Evolutionary conservation across 1,140 invertebrate genomes (phyloP), one percentile per base, ranked within the genome.

Genomic region (Atta texana): DNA sequence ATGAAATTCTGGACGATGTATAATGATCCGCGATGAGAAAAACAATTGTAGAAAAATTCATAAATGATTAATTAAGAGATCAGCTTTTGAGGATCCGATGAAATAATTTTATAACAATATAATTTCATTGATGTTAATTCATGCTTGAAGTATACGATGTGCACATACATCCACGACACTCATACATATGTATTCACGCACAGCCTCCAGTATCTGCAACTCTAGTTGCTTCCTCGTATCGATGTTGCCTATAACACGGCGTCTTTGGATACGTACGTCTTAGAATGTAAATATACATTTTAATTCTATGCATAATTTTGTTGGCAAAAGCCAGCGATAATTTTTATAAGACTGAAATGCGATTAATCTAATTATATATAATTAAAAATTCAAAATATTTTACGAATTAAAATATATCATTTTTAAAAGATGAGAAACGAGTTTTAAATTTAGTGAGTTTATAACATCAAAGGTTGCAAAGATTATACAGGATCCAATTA

Each of bases 231-330:
- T 61, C n/a, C 18, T 6, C n/a, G 57, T 18, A 14, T 74, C 44
- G 31, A 2, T 31, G 69, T 84, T 84, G 80, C 80, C 69, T 84
- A 14, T n/a, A 18, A 51, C 28, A 49, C 74, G 80, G 80, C 80
- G 80, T 34, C 53, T 57, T 39, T 3, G 31, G 59, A 10, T 57
- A 7, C 28, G 16, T 24, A 71, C 16, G 31, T 81, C 34, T 16
- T 34, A 10, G 10, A 44, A 49, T 24, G 12, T 68, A 10, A 8
- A 14, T 21, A 5, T n/a, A 21, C n/a, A 69, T 69, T 69, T 1
- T 8, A 69, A 49, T 49, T 44, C 12, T 24, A 7, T 24, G 7
- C n/a, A 39, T 21, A 59, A 59, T 59, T 21, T 24, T 57, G 31
- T 21, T 24, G 24, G 24, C 24, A 31, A 57, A 74, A 55, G 0